Conservation (phyloP, 2,113 vertebrate genomes). For the Lanius collurio region DNA sequence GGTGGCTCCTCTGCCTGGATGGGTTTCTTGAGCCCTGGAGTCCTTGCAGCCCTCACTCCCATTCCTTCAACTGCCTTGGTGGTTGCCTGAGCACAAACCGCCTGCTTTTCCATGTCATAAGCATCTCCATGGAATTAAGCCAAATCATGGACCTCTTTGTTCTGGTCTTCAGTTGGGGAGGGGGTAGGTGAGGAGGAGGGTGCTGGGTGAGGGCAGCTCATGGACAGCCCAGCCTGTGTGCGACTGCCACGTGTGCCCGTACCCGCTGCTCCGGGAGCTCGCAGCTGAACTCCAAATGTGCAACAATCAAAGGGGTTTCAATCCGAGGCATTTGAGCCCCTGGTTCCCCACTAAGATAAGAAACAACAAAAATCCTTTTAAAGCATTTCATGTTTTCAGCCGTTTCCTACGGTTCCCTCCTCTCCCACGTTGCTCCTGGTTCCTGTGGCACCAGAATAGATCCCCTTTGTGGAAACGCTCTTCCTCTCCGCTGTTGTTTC, state of each 20-base stretch:
- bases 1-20: not conserved
- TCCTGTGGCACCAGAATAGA: conserved; percentile 53
- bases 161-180: not conserved
- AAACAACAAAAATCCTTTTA: conserved; percentile 16
- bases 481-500: conserved; percentile 38
- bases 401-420: conserved; percentile 18
- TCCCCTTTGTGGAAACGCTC: conserved; percentile 2
- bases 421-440: conserved; percentile 28
- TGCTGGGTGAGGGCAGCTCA: not conserved
- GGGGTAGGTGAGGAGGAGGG: not conserved
- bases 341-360: conserved; percentile 12
- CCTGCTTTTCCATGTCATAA: not conserved
- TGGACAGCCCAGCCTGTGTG: not conserved
- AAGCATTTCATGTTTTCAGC: not conserved
- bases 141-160: not conserved
- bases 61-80: rapidly evolving
- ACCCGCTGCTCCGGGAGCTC: not conserved
- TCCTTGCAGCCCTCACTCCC: not conserved
- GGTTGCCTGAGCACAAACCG: not conserved
- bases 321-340: not conserved
- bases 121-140: not conserved
- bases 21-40: rapidly evolving
- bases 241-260: not conserved
- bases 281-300: conserved; percentile 17
- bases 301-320: not conserved